phyloP scores from a whole-genome alignment of 2,113 vertebrate genomes.

The Microtus pennsylvanicus region DNA sequence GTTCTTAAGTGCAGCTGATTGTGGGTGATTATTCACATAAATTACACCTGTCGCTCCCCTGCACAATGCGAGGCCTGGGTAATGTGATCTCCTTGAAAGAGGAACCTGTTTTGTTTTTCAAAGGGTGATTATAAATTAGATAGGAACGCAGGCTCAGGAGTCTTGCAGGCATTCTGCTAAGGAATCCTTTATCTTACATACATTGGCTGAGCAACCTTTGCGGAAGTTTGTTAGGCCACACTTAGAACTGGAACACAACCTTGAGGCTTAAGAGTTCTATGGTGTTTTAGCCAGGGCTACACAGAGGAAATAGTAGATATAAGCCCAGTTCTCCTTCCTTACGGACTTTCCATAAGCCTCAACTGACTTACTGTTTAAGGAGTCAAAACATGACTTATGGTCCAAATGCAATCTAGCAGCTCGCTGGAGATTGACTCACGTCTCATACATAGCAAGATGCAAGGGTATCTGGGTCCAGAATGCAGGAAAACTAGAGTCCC shows the following conservation, averaged over 20 bases:
- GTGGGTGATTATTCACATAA: conserved; percentile 68
- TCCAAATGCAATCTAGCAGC: conserved; percentile 1
- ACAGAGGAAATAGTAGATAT: conserved; percentile 44
- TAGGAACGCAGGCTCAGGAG: conserved; percentile 72
- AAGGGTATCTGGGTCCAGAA: conserved; percentile 30
- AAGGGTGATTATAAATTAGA: conserved; percentile 77
- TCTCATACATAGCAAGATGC: background rate
- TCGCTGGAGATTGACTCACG: background rate
- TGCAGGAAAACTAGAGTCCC: background rate
- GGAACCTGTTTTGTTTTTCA: conserved; percentile 56
- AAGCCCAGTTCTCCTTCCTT: conserved; percentile 27
- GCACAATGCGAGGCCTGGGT: conserved; percentile 52
- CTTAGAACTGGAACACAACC: conserved; percentile 63
- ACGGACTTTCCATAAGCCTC: background rate
- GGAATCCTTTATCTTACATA: conserved; percentile 73
- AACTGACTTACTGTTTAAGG: conserved; percentile 27
- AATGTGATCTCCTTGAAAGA: conserved; percentile 78
- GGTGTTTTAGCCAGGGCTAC: background rate
- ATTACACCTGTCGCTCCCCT: conserved; percentile 76
- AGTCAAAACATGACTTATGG: conserved; percentile 14
- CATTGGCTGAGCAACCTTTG: conserved; percentile 70
- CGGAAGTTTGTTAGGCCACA: conserved; percentile 63
- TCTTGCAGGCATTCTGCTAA: conserved; percentile 63
- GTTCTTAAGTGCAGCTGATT: conserved; percentile 50
- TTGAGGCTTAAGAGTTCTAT: conserved; percentile 57